Percentiles rank a stretch among this genome's conserved stretches.
Conservation (phyloP, 2,113 vertebrate species). For the Rhizomys pruinosus region DNA sequence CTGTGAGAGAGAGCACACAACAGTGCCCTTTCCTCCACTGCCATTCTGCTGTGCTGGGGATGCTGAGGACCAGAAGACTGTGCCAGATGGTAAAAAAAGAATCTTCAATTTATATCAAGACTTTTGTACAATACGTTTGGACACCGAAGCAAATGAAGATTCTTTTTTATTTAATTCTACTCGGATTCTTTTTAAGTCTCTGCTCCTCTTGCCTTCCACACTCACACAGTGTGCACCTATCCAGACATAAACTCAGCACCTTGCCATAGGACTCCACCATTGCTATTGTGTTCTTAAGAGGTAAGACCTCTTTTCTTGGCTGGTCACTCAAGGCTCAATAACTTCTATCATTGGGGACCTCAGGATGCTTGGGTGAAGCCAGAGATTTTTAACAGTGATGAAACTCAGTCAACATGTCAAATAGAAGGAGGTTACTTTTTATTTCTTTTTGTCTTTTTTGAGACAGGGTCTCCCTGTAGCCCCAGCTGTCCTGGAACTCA, state of each 20-base stretch:
- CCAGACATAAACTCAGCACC: not conserved
- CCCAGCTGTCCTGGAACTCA: no score
- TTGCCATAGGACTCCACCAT: not conserved
- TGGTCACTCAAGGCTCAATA: not conserved
- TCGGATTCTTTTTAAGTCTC: not conserved
- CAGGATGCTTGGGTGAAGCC: no score
- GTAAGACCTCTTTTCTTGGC: not conserved
- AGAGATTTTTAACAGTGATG: not conserved
- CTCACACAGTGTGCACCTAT: not conserved
- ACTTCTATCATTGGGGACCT: not conserved
- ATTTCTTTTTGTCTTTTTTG: no score
- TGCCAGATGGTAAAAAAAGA: conserved; percentile 78
- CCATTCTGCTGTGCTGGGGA: conserved; percentile 55
- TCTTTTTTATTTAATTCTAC: no score
- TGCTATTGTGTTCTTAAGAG: not conserved
- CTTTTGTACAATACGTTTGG: not conserved
- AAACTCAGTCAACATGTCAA: not conserved
- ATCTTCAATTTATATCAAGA: not conserved
- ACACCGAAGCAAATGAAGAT: no score
- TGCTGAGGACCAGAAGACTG: conserved; percentile 50
- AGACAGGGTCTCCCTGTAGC: no score
- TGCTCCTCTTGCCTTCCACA: not conserved
- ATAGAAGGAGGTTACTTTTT: not conserved
- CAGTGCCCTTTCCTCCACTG: conserved; percentile 40
- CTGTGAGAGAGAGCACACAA: conserved; percentile 36